Conservation (phyloP, 2,888 invertebrate genomes). For the Melipona bicolor region DNA sequence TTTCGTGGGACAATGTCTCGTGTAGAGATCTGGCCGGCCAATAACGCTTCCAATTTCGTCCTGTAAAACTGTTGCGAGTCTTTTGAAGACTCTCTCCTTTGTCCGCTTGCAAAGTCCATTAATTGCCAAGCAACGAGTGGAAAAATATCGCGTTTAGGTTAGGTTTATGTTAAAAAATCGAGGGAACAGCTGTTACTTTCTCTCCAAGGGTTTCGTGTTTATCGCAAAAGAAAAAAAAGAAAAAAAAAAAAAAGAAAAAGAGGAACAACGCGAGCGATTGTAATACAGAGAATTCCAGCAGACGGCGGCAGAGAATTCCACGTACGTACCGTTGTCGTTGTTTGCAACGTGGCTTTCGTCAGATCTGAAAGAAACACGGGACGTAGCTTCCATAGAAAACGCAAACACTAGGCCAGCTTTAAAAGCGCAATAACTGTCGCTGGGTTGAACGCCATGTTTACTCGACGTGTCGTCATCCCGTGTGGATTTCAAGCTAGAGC, state of each 20-base stretch:
- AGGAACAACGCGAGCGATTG: background rate
- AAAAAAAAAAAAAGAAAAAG: background rate
- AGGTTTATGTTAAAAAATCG: background rate
- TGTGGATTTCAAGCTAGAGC: constrained; percentile 40
- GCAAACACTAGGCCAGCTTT: constrained; percentile 31
- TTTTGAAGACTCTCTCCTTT: too few species aligned
- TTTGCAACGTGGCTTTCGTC: background rate
- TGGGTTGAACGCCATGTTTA: constrained; percentile 42
- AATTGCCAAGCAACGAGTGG: background rate
- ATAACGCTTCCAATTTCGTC: constrained; percentile 31
- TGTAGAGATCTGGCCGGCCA: background rate
- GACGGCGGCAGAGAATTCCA: background rate
- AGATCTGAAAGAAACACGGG: constrained; percentile 12
- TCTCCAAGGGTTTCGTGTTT: background rate
- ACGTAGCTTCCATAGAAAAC: constrained; percentile 8
- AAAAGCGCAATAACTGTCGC: constrained; percentile 57
- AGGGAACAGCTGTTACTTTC: background rate
- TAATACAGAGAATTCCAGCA: background rate
- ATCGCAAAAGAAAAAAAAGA: too few species aligned
- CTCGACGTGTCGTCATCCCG: constrained; percentile 44
- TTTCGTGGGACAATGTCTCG: constrained; percentile 27
- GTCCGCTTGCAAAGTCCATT: background rate
- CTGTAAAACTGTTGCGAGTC: background rate
- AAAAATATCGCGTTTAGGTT: background rate
- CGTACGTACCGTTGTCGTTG: background rate